Evolutionary conservation across 1,140 invertebrate species (phyloP), one percentile per base, ranked within the genome.

Genomic region (Formica exsecta): DNA sequence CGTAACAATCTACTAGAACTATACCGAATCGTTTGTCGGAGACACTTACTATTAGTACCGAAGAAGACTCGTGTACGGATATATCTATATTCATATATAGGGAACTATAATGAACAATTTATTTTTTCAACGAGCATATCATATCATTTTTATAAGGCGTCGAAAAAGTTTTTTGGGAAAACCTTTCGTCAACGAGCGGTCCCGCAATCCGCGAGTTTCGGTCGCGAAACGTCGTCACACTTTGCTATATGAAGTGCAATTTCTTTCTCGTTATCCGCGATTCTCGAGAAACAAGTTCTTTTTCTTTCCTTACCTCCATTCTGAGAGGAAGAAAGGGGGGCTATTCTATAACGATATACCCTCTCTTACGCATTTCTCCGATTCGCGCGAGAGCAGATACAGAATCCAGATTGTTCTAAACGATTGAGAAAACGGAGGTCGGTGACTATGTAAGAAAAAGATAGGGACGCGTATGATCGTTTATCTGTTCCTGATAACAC

Each of bases 121-220:
- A 95, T 95, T 95, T 95, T 95, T 95, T 91, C 94, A 95, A 95
- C 90, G 93, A 94, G 95, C 95, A 95, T 95, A 95, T 95, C 95
- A 95, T 95, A 95, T 95, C 95, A 95, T 95, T 95, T 95, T 95
- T 95, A 95, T 95, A 95, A 93, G 91, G 48, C 48, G 92, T 92
- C 92, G 90, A 87, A 92, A 64, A 87, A 54, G 79, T 81, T 92
- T 87, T 92, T 88, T 90, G 85, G 83, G 81, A 80, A 89, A 64
- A 9, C 13, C 32, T 88, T 85, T 87, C 64, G 41, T 73, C 74
- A 89, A 83, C 29, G 80, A 64, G 79, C 87, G 85, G 59, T 81
- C 73, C 68, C 59, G 65, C 65, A 22, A 77, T 86, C 38, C 68
- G 77, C 66, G n/a, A n/a, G n/a, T n/a, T n/a, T n/a, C n/a, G 81